phyloP scores from a whole-genome alignment of 1,140 invertebrate species.

The Aporrectodea caliginosa region DNA sequence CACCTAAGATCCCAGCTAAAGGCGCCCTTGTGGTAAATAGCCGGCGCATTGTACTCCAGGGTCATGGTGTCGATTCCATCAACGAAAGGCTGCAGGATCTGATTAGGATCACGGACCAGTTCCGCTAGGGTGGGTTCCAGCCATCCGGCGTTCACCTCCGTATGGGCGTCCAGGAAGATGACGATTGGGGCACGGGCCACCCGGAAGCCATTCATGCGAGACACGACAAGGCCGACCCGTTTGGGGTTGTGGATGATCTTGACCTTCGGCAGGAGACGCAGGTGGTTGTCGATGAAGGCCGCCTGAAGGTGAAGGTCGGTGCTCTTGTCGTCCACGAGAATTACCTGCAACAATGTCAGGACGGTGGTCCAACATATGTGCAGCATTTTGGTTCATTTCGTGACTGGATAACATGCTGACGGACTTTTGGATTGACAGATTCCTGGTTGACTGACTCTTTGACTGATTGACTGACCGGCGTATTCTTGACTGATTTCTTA shows the following conservation, averaged over 20 bases:
- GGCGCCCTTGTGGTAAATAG: slow-evolving; percentile 21
- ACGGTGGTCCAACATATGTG: too few species aligned
- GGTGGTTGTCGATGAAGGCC: slow-evolving; percentile 15
- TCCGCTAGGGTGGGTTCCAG: slow-evolving; percentile 77
- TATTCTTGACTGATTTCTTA: too few species aligned
- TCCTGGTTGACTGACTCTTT: too few species aligned
- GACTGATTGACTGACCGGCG: too few species aligned
- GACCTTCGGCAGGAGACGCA: slow-evolving; percentile 23
- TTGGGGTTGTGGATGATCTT: slow-evolving; percentile 62
- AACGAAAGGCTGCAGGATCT: slow-evolving; percentile 25
- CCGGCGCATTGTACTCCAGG: slow-evolving; percentile 18
- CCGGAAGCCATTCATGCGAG: slow-evolving; percentile 75
- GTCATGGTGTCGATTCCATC: slow-evolving; percentile 26
- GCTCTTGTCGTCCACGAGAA: slow-evolving; percentile 27
- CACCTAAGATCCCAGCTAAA: slow-evolving; percentile 32
- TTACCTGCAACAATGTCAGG: slow-evolving; percentile 21
- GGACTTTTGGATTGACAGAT: too few species aligned
- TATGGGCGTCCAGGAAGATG: slow-evolving; percentile 92
- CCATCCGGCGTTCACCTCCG: slow-evolving; percentile 86
- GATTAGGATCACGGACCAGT: slow-evolving; percentile 9
- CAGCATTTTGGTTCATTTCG: too few species aligned
- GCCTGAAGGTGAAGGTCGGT: slow-evolving; percentile 11
- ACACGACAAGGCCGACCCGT: slow-evolving; percentile 86
- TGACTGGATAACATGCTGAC: too few species aligned
- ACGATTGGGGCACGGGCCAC: slow-evolving; percentile 79